These are phyloP conservation scores for Oncorhynchus clarkii DNA, from an alignment of 2,113 vertebrate genomes.

Conservation along the genomic window DNA sequence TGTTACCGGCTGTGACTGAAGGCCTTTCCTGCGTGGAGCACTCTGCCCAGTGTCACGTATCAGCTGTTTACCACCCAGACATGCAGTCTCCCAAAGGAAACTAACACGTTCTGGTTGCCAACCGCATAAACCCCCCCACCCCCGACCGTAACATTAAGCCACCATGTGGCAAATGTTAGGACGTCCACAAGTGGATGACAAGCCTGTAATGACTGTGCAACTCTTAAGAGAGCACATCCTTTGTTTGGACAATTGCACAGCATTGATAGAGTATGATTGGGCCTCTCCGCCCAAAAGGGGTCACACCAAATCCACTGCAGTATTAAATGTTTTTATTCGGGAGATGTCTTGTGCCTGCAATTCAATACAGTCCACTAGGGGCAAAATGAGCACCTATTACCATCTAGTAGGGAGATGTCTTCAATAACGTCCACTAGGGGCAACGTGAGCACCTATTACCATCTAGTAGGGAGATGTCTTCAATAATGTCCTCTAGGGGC, in stretches of 20 bases:
- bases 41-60: slow-evolving; percentile 3
- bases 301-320: no score
- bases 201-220: slow-evolving; percentile 4
- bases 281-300: no score
- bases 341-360: no score
- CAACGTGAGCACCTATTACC: no score
- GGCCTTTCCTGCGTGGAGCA: slow-evolving; percentile 1
- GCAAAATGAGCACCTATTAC: no score
- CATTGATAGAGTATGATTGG: slow-evolving; percentile 6
- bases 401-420: no score
- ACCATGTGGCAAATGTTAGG: slow-evolving; percentile 13
- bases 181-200: slow-evolving; percentile 31
- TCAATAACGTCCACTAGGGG: no score
- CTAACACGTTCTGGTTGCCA: slow-evolving; percentile 17
- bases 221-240: background rate
- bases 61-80: slow-evolving; percentile 34
- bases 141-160: slow-evolving; percentile 9
- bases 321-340: no score
- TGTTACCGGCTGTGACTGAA: slow-evolving; percentile 26
- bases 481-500: no score
- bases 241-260: background rate
- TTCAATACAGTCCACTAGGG: no score
- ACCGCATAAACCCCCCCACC: slow-evolving; percentile 4
- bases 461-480: no score
- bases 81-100: slow-evolving; percentile 5